phyloP scores from a whole-genome alignment of 2,888 invertebrate genomes.

The Strigamia crassipes region DNA sequence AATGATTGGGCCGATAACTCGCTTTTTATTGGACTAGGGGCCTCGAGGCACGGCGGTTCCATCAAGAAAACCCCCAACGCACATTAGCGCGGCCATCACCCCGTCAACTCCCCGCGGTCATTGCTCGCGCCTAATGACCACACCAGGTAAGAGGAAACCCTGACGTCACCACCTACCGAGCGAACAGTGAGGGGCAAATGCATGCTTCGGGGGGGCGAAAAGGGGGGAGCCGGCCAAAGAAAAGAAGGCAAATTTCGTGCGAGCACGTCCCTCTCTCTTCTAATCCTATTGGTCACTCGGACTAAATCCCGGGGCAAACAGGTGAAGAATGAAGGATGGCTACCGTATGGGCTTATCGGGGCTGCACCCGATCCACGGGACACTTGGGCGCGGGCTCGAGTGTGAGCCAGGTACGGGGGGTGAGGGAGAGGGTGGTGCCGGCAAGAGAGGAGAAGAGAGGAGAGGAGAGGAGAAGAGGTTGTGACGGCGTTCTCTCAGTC shows the following conservation, averaged over 20 bases:
- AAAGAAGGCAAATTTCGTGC: background rate
- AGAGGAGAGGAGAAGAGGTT: background rate
- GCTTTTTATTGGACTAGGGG: conserved; percentile 29
- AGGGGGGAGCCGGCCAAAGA: background rate
- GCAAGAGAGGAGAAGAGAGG: background rate
- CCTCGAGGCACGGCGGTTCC: conserved; percentile 31
- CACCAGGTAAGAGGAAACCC: conserved; percentile 38
- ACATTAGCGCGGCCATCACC: conserved; percentile 36
- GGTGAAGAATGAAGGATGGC: conserved; percentile 28
- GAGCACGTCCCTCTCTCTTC: background rate
- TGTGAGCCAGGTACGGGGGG: background rate
- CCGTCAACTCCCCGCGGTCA: conserved; percentile 31
- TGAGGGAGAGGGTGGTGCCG: background rate
- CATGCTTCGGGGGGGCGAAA: background rate
- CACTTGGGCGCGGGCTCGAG: background rate
- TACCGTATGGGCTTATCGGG: background rate
- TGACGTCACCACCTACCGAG: background rate
- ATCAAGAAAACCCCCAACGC: conserved; percentile 29
- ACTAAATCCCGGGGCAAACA: conserved; percentile 19
- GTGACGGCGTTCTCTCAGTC: conserved; percentile 36
- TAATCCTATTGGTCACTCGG: conserved; percentile 24
- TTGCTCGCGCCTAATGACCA: conserved; percentile 20
- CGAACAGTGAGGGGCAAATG: conserved; percentile 22
- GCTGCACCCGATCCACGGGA: conserved; percentile 27
- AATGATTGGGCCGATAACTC: conserved; percentile 33